Evolutionary conservation across 1,140 invertebrate species (phyloP), one percentile per base, ranked within the genome.

Genomic region (Rhopalosiphum padi): DNA sequence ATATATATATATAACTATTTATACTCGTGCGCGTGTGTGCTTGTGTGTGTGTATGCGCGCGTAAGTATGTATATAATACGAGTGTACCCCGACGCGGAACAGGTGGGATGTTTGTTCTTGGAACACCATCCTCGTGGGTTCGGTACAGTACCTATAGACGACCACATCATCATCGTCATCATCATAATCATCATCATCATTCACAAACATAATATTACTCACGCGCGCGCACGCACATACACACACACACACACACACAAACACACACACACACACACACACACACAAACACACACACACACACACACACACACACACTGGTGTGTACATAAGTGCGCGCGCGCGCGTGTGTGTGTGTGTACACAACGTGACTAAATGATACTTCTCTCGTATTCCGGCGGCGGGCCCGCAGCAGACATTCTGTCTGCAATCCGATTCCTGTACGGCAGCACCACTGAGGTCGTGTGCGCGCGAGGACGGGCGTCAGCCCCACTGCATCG

Each of bases 101-200:
- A 90, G 89, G 89, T 90, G 89, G 53, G 53, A 90, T 90, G 55
- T 90, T 90, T 90, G 89, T 90, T 90, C 89, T 68, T 9, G 89
- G 89, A 68, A 90, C 37, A 90, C 89, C 55, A 18, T 90, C 55
- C 88, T 90, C 89, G 37, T 25, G 25, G 22, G 89, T 41, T 41
- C 22, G 88, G n/a, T 41, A 90, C 11, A 41, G 25, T 77, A 11
- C 88, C 51, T 68, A 68, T n/a, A 41, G 21, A 85, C 82, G 35
- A 85, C 87, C 86, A 37, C 48, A 25, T 35, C 51, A 43, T 90
- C 51, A 60, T 90, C 48, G 35, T 89, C 87, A 60, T 90, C n/a
- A 37, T 88, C 48, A 25, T 35, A 35, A 43, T 90, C 51, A 18
- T 41, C 89, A 30, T 90, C 89, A 68, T 90, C 89, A 90, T 90